Conservation (phyloP, 1,140 invertebrate genomes). For the Aphelenchoides fujianensis region DNA sequence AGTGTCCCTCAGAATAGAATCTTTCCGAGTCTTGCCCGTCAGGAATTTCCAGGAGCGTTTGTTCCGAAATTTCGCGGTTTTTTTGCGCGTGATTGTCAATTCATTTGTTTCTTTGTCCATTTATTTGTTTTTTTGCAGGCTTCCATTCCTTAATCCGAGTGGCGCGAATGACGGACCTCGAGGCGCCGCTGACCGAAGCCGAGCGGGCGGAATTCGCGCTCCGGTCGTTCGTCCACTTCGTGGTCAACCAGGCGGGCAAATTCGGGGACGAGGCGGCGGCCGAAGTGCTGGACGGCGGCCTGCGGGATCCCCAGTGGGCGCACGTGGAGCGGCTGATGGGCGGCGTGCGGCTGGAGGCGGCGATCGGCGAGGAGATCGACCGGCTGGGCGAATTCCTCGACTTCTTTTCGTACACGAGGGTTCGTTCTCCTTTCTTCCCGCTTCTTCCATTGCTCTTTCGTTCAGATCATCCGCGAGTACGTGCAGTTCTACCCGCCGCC, state of each 20-base stretch:
- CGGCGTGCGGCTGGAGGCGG: neutral
- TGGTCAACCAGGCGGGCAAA: neutral
- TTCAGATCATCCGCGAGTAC: constrained; percentile 12
- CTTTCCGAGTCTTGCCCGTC: no score
- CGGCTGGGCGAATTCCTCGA: neutral
- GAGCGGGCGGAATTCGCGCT: neutral
- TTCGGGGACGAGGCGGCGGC: neutral
- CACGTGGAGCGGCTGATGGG: neutral
- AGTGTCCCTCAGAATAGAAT: no score
- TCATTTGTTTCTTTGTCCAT: no score
- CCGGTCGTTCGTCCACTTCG: neutral
- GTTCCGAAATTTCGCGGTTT: no score
- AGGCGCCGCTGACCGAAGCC: neutral
- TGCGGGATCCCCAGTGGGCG: neutral
- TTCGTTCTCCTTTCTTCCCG: neutral
- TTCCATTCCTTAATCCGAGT: no score
- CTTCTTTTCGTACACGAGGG: neutral
- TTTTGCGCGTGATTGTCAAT: no score
- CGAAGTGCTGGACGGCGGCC: neutral
- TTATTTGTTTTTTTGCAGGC: no score
- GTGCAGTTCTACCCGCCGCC: neutral
- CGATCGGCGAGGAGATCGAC: neutral
- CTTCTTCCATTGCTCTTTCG: neutral
- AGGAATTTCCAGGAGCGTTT: no score
- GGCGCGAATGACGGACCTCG: neutral